These are phyloP conservation scores for Meteorus colon DNA, from an alignment of 2,888 invertebrate species.

Conservation along the genomic window DNA sequence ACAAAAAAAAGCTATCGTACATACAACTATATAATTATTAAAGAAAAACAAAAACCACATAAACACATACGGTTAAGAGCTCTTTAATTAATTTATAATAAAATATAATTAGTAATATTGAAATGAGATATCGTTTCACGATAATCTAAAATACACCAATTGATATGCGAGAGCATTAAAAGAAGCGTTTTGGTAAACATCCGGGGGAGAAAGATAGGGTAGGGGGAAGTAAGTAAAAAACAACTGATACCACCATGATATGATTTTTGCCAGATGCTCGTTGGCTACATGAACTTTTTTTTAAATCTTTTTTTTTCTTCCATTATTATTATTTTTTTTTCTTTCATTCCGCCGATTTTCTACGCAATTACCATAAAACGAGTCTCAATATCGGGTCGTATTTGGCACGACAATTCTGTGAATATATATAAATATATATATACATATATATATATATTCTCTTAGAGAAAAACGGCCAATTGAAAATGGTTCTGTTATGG, in stretches of 20 bases:
- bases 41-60: constrained; percentile 59
- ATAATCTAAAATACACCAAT: constrained; percentile 63
- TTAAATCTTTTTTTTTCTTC: neutral
- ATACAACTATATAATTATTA: constrained; percentile 65
- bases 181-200: neutral
- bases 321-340: neutral
- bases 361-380: neutral
- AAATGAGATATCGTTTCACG: constrained; percentile 66
- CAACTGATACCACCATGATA: neutral
- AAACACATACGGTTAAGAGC: constrained; percentile 71
- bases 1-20: constrained; percentile 69
- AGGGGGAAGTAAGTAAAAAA: neutral
- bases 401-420: constrained; percentile 24
- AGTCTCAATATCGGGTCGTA: neutral
- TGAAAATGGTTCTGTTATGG: neutral
- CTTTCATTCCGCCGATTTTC: neutral
- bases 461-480: neutral
- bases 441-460: constrained; percentile 18
- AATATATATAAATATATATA: constrained; percentile 5
- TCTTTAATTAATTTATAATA: constrained; percentile 73
- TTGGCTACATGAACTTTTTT: constrained; percentile 15
- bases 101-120: constrained; percentile 71
- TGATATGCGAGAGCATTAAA: constrained; percentile 30
- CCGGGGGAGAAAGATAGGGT: neutral
- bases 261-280: constrained; percentile 6